These are phyloP conservation scores for Chloroceryle amazona DNA, from an alignment of 2,797 vertebrate genomes.

Conservation along the genomic window DNA sequence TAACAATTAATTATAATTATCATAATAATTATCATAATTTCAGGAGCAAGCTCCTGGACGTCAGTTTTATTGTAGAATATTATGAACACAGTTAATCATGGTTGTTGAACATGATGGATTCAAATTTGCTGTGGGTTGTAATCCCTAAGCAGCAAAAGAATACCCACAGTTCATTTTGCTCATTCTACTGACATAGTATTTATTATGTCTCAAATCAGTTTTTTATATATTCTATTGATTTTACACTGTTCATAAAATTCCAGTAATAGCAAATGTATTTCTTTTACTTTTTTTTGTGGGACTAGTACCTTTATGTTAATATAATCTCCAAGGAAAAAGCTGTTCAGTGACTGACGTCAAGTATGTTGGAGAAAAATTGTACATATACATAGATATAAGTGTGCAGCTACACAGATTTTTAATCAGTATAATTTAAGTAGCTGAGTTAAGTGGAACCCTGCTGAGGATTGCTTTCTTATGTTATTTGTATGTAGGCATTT, in stretches of 20 bases:
- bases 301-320: not conserved
- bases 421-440: not conserved
- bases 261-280: conserved; percentile 46
- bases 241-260: conserved; percentile 45
- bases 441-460: not conserved
- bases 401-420: not conserved
- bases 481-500: not conserved
- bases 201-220: conserved; percentile 25
- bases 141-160: conserved; percentile 38
- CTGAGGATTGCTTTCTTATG: not conserved
- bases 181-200: conserved; percentile 28
- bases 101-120: conserved; percentile 35
- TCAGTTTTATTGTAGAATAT: not conserved
- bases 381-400: not conserved
- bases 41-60: not conserved
- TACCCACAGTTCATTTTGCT: conserved; percentile 21
- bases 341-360: not conserved
- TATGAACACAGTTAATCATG: conserved; percentile 46
- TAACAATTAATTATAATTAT: not conserved
- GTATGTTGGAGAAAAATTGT: not conserved
- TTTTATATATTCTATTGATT: not conserved
- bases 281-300: not conserved
- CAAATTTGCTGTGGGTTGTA: conserved; percentile 32
- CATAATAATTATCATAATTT: not conserved
- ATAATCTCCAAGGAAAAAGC: conserved; percentile 4